Evolutionary conservation across 2,113 vertebrate genomes (phyloP).

Genomic region (Struthio camelus): DNA sequence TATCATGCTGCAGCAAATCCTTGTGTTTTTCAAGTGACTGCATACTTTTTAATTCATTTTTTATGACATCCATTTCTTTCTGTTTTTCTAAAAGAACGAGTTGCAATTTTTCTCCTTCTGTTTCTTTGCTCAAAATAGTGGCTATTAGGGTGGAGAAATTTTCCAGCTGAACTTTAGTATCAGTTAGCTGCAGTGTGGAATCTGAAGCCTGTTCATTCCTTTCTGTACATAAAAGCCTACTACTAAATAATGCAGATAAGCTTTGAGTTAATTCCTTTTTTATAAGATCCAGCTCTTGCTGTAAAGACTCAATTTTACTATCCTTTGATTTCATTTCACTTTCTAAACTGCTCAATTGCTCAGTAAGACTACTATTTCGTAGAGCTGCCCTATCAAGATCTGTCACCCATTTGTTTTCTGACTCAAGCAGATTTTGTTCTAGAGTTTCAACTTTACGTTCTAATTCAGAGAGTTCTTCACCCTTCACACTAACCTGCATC

Average conservation of each 20-base stretch:
- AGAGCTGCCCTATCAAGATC: constrained; percentile 79
- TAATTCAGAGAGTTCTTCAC: constrained; percentile 77
- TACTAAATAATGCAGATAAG: constrained; percentile 66
- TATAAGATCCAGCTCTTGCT: constrained; percentile 80
- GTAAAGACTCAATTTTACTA: constrained; percentile 78
- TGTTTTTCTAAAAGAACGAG: constrained; percentile 71
- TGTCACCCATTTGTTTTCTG: constrained; percentile 82
- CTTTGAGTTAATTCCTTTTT: constrained; percentile 77
- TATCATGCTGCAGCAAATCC: constrained; percentile 24
- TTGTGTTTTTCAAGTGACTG: constrained; percentile 29
- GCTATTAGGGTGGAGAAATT: constrained; percentile 66
- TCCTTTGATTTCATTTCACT: constrained; percentile 80
- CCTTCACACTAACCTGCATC: constrained; percentile 88
- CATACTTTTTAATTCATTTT: constrained; percentile 26
- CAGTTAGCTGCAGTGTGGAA: constrained; percentile 29
- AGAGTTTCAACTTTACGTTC: constrained; percentile 76
- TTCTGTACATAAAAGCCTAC: constrained; percentile 73
- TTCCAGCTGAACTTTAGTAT: constrained; percentile 76
- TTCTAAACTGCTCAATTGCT: constrained; percentile 76
- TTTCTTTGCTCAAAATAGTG: constrained; percentile 76
- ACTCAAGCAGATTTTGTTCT: constrained; percentile 80
- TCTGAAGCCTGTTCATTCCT: constrained; percentile 60
- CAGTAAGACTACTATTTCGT: constrained; percentile 75
- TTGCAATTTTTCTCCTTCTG: constrained; percentile 63
- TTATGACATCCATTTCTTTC: constrained; percentile 65